A percentile compares a stretch with the other conserved stretches of the same genome.
Conservation (phyloP, 2,797 vertebrate species). For the Psittacula echo region DNA sequence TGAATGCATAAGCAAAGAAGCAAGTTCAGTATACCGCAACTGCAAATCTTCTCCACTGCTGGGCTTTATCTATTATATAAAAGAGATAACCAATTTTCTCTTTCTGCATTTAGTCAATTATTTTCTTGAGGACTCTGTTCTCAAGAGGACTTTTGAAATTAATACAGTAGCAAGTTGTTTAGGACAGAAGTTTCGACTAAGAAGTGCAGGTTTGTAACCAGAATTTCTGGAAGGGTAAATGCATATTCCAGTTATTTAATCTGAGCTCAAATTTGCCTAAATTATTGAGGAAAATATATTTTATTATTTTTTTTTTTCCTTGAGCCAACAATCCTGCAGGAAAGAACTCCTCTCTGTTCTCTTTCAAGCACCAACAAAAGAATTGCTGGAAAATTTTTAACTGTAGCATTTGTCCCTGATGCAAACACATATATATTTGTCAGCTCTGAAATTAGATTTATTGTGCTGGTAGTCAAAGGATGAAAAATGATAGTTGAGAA, state of each 20-base stretch:
- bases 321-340: not conserved
- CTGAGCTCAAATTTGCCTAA: not conserved
- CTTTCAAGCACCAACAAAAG: not conserved
- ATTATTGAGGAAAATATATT: not conserved
- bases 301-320: not conserved
- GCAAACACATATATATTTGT: not conserved
- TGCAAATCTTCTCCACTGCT: not conserved
- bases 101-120: not conserved
- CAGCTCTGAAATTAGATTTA: not conserved
- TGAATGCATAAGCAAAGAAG: not conserved
- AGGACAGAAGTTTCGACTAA: not conserved
- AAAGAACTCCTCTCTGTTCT: not conserved
- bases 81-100: not conserved
- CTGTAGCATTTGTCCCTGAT: not conserved
- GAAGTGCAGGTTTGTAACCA: not conserved
- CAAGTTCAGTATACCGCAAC: not conserved
- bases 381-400: not conserved
- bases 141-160: not conserved
- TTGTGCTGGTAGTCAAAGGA: not conserved
- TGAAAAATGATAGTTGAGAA: not conserved
- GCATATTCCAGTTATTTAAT: not conserved
- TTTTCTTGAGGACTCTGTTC: not conserved
- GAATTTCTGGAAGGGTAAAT: not conserved
- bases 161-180: not conserved
- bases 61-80: not conserved